These are phyloP conservation scores for Xestoiulus laeticollis DNA, from an alignment of 2,888 invertebrate species.

Conservation along the genomic window DNA sequence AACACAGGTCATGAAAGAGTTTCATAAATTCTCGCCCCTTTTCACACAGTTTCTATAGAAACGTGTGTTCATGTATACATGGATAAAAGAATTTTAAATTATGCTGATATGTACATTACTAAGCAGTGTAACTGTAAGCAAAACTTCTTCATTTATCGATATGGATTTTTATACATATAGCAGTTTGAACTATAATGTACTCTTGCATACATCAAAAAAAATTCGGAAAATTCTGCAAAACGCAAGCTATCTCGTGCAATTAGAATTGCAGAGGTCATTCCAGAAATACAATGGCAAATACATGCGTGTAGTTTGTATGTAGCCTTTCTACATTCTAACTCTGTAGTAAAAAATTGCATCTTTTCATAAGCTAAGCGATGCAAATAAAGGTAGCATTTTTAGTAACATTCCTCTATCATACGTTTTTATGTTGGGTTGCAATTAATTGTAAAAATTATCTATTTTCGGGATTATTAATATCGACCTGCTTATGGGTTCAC, in stretches of 20 bases:
- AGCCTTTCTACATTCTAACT: background rate
- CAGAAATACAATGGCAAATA: background rate
- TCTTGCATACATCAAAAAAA: background rate
- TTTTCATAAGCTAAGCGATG: background rate
- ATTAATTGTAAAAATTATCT: background rate
- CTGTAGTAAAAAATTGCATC: background rate
- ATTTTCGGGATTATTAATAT: background rate
- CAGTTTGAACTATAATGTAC: background rate
- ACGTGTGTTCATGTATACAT: background rate
- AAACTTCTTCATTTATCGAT: background rate
- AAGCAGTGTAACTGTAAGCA: no score
- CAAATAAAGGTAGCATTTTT: background rate
- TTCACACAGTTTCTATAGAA: background rate
- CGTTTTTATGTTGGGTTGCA: background rate
- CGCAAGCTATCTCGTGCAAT: background rate
- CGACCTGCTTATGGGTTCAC: background rate
- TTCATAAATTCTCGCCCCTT: background rate
- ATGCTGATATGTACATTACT: no score
- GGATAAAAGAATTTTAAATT: background rate
- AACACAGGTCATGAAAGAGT: background rate
- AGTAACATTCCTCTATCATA: background rate
- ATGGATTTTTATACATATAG: background rate
- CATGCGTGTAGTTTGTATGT: background rate
- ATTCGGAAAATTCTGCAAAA: background rate
- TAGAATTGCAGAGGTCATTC: background rate